These are phyloP conservation scores for Drosophila affinis DNA, from an alignment of 2,888 invertebrate species.

Conservation along the genomic window DNA sequence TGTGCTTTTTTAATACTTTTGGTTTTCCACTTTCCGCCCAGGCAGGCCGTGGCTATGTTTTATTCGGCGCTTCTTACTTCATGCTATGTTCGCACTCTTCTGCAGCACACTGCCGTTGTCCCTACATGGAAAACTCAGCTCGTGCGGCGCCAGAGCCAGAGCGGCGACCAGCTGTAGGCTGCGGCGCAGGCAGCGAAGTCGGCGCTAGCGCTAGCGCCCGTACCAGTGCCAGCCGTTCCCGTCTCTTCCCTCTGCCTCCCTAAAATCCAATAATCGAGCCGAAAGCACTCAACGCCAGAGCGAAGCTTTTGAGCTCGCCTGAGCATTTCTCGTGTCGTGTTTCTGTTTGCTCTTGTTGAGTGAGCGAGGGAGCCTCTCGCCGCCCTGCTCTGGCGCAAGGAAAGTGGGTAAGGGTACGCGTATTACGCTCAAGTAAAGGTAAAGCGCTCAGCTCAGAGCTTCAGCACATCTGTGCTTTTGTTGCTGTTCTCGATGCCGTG, in stretches of 20 bases:
- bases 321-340: slow-evolving; percentile 32
- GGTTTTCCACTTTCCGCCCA: slow-evolving; percentile 67
- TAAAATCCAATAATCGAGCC: slow-evolving; percentile 40
- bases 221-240: slow-evolving; percentile 1
- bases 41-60: slow-evolving; percentile 63
- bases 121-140: slow-evolving; percentile 81
- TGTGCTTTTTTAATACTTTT: slow-evolving; percentile 69
- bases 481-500: slow-evolving; percentile 19
- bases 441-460: slow-evolving; percentile 23
- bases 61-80: slow-evolving; percentile 80
- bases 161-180: slow-evolving; percentile 56
- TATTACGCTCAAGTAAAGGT: slow-evolving; percentile 27
- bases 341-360: neutral
- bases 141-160: slow-evolving; percentile 49
- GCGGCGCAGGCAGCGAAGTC: slow-evolving; percentile 50
- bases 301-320: slow-evolving; percentile 22
- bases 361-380: slow-evolving; percentile 19
- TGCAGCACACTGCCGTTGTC: slow-evolving; percentile 83
- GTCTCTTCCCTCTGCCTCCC: slow-evolving; percentile 6
- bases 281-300: slow-evolving; percentile 12
- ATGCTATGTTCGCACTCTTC: slow-evolving; percentile 83
- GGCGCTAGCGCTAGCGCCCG: slow-evolving; percentile 38
- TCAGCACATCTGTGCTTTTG: slow-evolving; percentile 19
- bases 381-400: slow-evolving; percentile 46
- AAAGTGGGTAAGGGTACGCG: neutral